These are phyloP conservation scores for Lochmaea crataegi DNA, from an alignment of 2,888 invertebrate genomes.

Conservation along the genomic window DNA sequence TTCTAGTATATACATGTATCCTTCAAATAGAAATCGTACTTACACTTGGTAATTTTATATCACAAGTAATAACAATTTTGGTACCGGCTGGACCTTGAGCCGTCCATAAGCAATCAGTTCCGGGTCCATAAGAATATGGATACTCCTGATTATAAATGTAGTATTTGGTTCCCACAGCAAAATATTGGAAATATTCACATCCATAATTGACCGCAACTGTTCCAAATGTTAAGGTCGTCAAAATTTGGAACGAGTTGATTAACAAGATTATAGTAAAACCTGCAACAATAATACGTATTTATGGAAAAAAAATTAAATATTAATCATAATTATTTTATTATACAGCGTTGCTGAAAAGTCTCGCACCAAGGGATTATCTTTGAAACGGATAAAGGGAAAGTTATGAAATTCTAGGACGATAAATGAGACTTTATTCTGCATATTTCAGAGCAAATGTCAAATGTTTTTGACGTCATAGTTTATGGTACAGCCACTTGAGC, in stretches of 20 bases:
- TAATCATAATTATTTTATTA: too few relatives aligned
- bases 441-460: too few relatives aligned
- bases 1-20: too few relatives aligned
- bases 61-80: conserved; percentile 67
- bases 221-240: not conserved
- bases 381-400: too few relatives aligned
- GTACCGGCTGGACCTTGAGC: conserved; percentile 64
- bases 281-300: not conserved
- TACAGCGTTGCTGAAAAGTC: too few relatives aligned
- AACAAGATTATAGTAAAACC: not conserved
- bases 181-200: conserved; percentile 66
- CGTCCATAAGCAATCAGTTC: conserved; percentile 68
- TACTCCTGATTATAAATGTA: conserved; percentile 68
- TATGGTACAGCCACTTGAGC: too few relatives aligned
- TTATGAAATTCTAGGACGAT: too few relatives aligned
- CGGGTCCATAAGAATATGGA: conserved; percentile 63
- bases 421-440: too few relatives aligned
- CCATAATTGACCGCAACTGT: conserved; percentile 56
- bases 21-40: conserved; percentile 9
- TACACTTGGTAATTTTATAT: conserved; percentile 64
- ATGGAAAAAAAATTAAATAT: too few relatives aligned
- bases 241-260: not conserved
- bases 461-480: too few relatives aligned
- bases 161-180: conserved; percentile 62
- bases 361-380: too few relatives aligned